Evolutionary conservation across 2,113 vertebrate species (phyloP), one percentile per base, ranked within the genome.

Genomic region (Podarcis cretensis): DNA sequence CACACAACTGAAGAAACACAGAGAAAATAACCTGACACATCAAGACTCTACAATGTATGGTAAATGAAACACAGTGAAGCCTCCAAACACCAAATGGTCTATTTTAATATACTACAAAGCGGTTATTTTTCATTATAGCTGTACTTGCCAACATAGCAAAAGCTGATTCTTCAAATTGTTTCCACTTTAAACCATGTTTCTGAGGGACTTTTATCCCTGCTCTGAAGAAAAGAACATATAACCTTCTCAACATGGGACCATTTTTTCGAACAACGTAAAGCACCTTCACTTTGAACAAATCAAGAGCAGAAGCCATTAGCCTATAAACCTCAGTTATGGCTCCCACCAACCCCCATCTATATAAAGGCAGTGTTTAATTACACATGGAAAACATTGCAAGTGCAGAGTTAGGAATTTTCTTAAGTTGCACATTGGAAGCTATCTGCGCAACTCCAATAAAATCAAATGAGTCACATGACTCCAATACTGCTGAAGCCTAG

Each of bases 331-430:
- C 93, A 87, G 87, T 89, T 88, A 12, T 54, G 48, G 48, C 48
- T 54, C 48, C 48, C 48, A 2, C 48, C 48, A 2, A 12, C 10
- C 10, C 48, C 73, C 90, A 63, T 77, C 27, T 86, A 90, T 91
- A 91, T 89, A 86, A 91, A 91, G 94, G 86, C 81, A 84, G 76
- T 66, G 81, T 91, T 96, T 95, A 95, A 93, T 94, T 95, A 87
- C 81, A 94, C 75, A 73, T 85, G 57, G 90, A 92, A 95, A 95
- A 94, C 91, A 91, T 92, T 12, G 3, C 92, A 40, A 81, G 76
- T 32, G n/a, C 65, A 88, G 13, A 54, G 89, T 91, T 94, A 83
- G 78, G 57, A 84, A 84, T 92, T 94, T 69, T 84, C 48, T 25
- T 83, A 89, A 94, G 87, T 77, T 21, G 13, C 48, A 88, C 75